Base-by-base conservation (phyloP, 2,113 vertebrate species). In the Cochlearius cochlearius region DNA sequence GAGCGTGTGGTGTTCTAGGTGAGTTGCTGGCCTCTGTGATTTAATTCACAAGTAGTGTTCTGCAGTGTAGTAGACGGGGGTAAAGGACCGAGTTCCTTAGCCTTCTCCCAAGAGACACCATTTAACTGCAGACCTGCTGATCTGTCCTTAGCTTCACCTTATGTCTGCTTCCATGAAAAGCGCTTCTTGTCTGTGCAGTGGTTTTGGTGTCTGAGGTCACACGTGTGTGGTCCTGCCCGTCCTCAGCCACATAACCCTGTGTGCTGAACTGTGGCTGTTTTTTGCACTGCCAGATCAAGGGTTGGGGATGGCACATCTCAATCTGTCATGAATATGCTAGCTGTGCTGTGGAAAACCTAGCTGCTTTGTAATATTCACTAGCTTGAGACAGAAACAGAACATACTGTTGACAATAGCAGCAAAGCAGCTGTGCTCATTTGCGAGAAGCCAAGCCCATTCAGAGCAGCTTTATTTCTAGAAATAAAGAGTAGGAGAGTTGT, bases 1-100 rank as follows among this genome's bases (percentile, higher is more conserved):
- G 68, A 25, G 67, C 0, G 0, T 7, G 39, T 9, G 7, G 68
- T 27, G 1, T 16, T 49, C 1, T 0, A 0, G 16, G 16, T n/a
- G 86, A 53, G 72, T 41, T 77, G 29, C 83, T 89, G 83, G 49
- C n/a, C 34, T 14, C 38, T 15, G 22, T 38, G 53, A 3, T 58
- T 50, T 20, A 7, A 56, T 41, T 63, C 58, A 2, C 52, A 2
- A 26, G 55, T 26, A 4, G 5, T 0, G 2, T 59, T 63, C 34
- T 26, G 56, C 50, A 7, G 34, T 0, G 52, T 20, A 64, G 74
- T 22, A 49, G 69, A 0, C 17, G 29, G 52, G 47, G 43, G 11
- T 32, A 5, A 16, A 45, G 55, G 60, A 47, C 10, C 0, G 0
- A 12, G 66, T 15, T 25, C 18, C 73, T 55, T 38, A 8, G 18